Conservation (phyloP, 2,797 vertebrate species). For the Chelmon rostratus region DNA sequence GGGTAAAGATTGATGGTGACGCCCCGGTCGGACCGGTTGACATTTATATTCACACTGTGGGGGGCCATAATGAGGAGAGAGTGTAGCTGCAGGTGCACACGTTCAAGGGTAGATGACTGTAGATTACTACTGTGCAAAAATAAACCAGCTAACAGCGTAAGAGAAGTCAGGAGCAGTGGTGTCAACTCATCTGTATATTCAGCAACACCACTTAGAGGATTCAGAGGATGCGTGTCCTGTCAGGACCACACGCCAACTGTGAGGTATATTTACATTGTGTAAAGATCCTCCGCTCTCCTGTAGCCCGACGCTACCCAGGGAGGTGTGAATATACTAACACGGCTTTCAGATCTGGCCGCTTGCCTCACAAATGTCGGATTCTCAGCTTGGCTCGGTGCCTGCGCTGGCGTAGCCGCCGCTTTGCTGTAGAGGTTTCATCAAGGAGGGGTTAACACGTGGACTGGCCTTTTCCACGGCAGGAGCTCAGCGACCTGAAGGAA, state of each 20-base stretch:
- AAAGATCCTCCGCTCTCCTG: conserved; percentile 38
- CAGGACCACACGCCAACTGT: conserved; percentile 9
- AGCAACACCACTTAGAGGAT: conserved; percentile 34
- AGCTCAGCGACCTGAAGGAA: conserved; percentile 22
- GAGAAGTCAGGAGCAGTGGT: conserved; percentile 24
- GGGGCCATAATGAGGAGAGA: conserved; percentile 51
- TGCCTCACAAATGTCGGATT: conserved; percentile 60
- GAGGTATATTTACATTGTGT: conserved; percentile 55
- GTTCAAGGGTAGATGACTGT: conserved; percentile 46
- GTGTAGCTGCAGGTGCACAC: conserved; percentile 51
- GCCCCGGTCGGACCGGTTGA: conserved; percentile 42
- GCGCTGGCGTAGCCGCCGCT: conserved; percentile 70
- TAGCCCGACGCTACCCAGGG: conserved; percentile 28
- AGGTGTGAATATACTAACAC: conserved; percentile 68
- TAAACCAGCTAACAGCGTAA: conserved; percentile 3
- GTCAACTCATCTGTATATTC: conserved; percentile 16
- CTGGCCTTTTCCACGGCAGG: conserved; percentile 47
- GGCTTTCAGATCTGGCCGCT: conserved; percentile 41
- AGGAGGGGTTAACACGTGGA: conserved; percentile 43
- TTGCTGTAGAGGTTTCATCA: conserved; percentile 57
- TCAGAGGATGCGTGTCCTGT: conserved; percentile 63
- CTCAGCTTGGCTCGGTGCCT: conserved; percentile 76
- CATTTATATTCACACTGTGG: conserved; percentile 53
- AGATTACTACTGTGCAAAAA: conserved; percentile 34
- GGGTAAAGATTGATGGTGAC: conserved; percentile 67